Conservation (phyloP, 2,797 vertebrate species). For the Botia almorhae region DNA sequence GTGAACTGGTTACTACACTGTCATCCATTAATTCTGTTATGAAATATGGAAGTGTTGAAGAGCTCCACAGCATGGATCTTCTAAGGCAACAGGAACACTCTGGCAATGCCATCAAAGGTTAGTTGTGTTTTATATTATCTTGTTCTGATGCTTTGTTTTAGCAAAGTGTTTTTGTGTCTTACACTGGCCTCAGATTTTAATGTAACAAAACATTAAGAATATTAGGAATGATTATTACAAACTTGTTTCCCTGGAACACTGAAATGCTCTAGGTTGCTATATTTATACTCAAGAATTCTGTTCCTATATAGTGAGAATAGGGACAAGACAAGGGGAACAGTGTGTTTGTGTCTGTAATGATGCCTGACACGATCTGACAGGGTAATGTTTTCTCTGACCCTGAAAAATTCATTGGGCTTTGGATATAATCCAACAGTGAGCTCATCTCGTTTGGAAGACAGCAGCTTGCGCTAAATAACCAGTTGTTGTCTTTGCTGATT, state of each 20-base stretch:
- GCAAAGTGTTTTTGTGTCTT: not conserved
- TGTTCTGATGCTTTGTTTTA: not conserved
- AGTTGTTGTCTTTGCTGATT: slow-evolving; percentile 71
- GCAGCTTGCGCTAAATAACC: slow-evolving; percentile 64
- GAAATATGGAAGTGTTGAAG: slow-evolving; percentile 88
- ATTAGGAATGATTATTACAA: not conserved
- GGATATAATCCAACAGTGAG: slow-evolving; percentile 77
- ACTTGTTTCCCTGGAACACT: not conserved
- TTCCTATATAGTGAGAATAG: slow-evolving; percentile 21
- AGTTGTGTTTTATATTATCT: slow-evolving; percentile 43
- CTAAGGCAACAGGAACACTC: slow-evolving; percentile 66
- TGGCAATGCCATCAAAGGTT: slow-evolving; percentile 66
- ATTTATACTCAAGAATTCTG: slow-evolving; percentile 36
- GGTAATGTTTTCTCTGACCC: slow-evolving; percentile 72
- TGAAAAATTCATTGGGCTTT: slow-evolving; percentile 75
- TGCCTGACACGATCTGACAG: slow-evolving; percentile 73
- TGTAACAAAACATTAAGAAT: no score
- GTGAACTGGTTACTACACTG: slow-evolving; percentile 92
- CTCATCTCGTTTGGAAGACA: slow-evolving; percentile 73
- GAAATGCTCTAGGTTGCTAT: slow-evolving; percentile 24
- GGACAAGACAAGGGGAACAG: slow-evolving; percentile 47
- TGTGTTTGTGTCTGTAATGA: slow-evolving; percentile 57
- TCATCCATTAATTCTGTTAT: slow-evolving; percentile 93
- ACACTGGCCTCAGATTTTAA: not conserved
- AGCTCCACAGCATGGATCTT: slow-evolving; percentile 73